These are phyloP conservation scores for Halictus ligatus DNA, from an alignment of 2,888 invertebrate species.

Conservation along the genomic window DNA sequence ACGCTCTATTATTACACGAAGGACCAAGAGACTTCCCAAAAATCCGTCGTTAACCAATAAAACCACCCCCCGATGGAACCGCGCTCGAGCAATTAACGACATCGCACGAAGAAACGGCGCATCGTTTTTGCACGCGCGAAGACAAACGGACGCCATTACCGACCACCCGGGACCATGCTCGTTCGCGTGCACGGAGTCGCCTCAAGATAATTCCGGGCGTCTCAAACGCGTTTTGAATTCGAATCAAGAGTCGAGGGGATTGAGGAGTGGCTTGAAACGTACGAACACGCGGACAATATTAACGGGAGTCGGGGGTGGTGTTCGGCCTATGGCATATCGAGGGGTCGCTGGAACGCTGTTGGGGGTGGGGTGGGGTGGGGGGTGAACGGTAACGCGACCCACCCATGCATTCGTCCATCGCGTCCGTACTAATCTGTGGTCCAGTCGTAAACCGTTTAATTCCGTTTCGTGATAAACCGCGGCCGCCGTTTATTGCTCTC, in stretches of 20 bases:
- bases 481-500: conserved; percentile 79
- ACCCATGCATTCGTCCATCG: conserved; percentile 81
- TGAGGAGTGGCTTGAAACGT: neutral
- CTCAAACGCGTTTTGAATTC: conserved; percentile 26
- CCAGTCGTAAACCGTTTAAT: conserved; percentile 84
- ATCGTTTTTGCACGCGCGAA: neutral
- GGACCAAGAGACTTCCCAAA: neutral
- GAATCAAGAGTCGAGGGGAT: conserved; percentile 23
- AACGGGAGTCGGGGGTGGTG: conserved; percentile 12
- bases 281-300: conserved; percentile 54
- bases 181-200: conserved; percentile 34
- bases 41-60: neutral
- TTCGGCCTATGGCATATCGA: conserved; percentile 49
- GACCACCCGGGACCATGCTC: neutral
- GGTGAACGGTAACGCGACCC: conserved; percentile 60
- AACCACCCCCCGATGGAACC: neutral
- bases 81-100: neutral
- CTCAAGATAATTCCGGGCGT: conserved; percentile 39
- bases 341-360: conserved; percentile 18
- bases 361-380: conserved; percentile 41
- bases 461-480: conserved; percentile 84
- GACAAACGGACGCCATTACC: neutral
- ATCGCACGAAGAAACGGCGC: neutral
- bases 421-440: conserved; percentile 84
- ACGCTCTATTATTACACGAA: too few species aligned